Percentiles rank a stretch among this genome's conserved stretches.
These are phyloP conservation scores for Drosophila acutilabella DNA, from an alignment of 2,888 invertebrate species.

Conservation along the genomic window DNA sequence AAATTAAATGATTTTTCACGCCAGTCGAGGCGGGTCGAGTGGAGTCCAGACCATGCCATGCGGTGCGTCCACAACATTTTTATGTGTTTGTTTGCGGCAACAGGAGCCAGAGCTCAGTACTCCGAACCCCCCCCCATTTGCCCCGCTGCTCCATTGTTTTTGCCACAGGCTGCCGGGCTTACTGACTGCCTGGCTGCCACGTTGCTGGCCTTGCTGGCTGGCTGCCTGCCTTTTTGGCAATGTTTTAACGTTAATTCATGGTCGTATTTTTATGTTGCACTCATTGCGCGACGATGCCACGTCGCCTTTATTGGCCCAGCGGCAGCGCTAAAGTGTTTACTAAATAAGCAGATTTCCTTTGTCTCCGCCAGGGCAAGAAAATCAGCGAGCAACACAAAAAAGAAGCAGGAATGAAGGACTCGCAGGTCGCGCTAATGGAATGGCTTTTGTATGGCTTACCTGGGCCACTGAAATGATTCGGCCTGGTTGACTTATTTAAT, in stretches of 20 bases:
- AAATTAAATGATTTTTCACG: conserved; percentile 80
- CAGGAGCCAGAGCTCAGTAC: conserved; percentile 19
- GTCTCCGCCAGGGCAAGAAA: conserved; percentile 22
- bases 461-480: conserved; percentile 21
- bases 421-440: conserved; percentile 64
- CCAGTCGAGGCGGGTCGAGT: conserved; percentile 44
- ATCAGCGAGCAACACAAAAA: neutral
- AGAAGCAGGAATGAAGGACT: neutral
- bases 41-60: conserved; percentile 46
- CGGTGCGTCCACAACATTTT: conserved; percentile 72
- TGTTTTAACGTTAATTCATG: conserved; percentile 83
- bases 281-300: conserved; percentile 62
- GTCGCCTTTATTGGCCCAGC: conserved; percentile 59
- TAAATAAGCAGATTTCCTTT: conserved; percentile 74
- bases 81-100: conserved; percentile 75
- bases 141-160: conserved; percentile 3
- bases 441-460: conserved; percentile 73
- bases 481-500: conserved; percentile 70
- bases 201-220: neutral
- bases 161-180: neutral
- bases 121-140: neutral
- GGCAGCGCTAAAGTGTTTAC: conserved; percentile 72
- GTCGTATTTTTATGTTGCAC: conserved; percentile 81
- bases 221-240: conserved; percentile 67
- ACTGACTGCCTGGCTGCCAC: conserved; percentile 26